phyloP scores from a whole-genome alignment of 2,113 vertebrate species.

The Pseudolaguvia tuberculata region DNA sequence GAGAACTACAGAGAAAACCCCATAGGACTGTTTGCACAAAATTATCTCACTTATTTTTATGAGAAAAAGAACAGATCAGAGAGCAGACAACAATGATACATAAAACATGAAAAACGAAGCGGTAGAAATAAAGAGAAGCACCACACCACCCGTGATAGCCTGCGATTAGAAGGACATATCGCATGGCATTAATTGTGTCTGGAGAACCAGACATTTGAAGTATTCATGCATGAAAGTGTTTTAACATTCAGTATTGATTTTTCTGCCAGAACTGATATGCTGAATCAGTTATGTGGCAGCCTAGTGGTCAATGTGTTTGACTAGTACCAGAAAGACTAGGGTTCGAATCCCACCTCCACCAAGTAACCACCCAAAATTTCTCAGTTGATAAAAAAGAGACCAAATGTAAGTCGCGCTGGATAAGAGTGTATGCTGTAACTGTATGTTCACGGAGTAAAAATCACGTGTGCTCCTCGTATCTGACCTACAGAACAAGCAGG shows the following conservation, averaged over 20 bases:
- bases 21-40: too few species aligned
- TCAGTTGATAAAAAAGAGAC: too few species aligned
- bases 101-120: constrained; percentile 44
- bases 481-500: too few species aligned
- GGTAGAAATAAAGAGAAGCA: constrained; percentile 56
- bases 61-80: constrained; percentile 22
- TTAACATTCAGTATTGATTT: neutral
- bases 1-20: too few species aligned
- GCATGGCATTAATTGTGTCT: constrained; percentile 35
- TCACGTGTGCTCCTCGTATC: neutral
- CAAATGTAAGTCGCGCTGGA: too few species aligned
- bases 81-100: constrained; percentile 41
- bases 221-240: neutral
- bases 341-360: too few species aligned
- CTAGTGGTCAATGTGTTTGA: too few species aligned
- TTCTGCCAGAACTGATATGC: neutral
- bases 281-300: too few species aligned
- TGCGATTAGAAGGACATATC: constrained; percentile 37
- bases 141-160: constrained; percentile 46
- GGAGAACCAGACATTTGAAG: neutral
- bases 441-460: neutral
- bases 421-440: too few species aligned
- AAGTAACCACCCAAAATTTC: too few species aligned
- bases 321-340: too few species aligned
- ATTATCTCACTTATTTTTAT: too few species aligned